Evolutionary conservation across 2,888 invertebrate genomes (phyloP).

Genomic region (Rotaria magnacalcarata): DNA sequence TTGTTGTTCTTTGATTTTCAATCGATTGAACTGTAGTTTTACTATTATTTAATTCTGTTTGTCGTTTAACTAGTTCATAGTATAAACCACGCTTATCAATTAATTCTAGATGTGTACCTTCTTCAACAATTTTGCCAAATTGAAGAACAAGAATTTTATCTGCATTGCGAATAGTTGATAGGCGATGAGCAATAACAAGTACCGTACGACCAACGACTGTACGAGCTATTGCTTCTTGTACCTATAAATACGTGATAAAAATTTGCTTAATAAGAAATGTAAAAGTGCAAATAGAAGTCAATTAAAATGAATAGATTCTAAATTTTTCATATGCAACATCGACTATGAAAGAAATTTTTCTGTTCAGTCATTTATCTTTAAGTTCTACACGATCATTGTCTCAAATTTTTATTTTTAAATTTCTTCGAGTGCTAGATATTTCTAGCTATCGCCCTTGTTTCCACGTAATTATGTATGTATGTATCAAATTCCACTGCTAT

Average conservation of each 20-base stretch:
- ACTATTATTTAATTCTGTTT: neutral
- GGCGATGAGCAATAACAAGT: conserved; percentile 6
- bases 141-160: conserved; percentile 1
- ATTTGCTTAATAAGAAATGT: too few relatives aligned
- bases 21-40: neutral
- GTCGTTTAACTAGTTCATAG: conserved; percentile 30
- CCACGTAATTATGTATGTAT: too few relatives aligned
- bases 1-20: neutral
- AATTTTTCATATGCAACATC: too few relatives aligned
- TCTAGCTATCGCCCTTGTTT: too few relatives aligned
- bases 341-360: too few relatives aligned
- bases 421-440: too few relatives aligned
- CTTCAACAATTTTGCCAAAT: conserved; percentile 26
- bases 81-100: neutral
- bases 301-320: too few relatives aligned
- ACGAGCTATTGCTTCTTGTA: conserved; percentile 15
- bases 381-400: too few relatives aligned
- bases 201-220: conserved; percentile 11
- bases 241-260: neutral
- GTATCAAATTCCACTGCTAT: too few relatives aligned
- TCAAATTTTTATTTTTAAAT: too few relatives aligned
- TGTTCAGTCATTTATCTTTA: too few relatives aligned
- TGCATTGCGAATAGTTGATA: conserved; percentile 23
- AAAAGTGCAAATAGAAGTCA: too few relatives aligned
- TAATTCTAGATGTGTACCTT: conserved; percentile 10